A percentile compares a stretch with the other conserved stretches of the same genome.
Evolutionary conservation across 2,113 vertebrate genomes (phyloP).

Genomic region (Candoia aspera): DNA sequence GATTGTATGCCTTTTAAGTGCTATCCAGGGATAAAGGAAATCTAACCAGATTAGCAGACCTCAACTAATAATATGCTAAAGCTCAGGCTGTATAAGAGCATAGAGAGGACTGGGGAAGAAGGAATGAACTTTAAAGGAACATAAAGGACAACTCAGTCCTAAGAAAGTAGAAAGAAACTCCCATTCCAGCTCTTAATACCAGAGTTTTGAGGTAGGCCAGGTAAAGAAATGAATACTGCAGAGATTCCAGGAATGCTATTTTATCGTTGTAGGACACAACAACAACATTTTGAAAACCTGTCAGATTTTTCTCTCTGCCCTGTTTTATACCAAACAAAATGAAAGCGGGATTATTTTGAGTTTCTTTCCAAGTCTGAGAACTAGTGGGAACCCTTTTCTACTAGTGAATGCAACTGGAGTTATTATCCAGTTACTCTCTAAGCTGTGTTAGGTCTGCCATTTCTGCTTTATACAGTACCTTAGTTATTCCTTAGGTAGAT

Average conservation of each 20-base stretch:
- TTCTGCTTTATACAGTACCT: not conserved
- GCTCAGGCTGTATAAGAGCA: not conserved
- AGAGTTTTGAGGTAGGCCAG: not conserved
- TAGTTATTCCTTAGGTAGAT: not conserved
- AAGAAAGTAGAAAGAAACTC: not conserved
- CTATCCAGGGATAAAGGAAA: not conserved
- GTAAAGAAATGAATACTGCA: not conserved
- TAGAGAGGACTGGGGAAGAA: not conserved
- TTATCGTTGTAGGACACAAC: not conserved
- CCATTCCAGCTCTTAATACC: not conserved
- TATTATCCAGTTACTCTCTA: not conserved
- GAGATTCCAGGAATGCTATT: not conserved
- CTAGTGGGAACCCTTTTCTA: not conserved
- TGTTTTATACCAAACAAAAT: not conserved
- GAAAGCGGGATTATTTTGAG: not conserved
- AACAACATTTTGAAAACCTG: not conserved
- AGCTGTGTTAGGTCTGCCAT: no score
- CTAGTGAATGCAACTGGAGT: not conserved
- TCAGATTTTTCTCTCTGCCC: not conserved
- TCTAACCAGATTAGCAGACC: not conserved
- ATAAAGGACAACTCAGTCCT: not conserved
- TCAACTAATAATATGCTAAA: not conserved
- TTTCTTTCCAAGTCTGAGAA: not conserved
- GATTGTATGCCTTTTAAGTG: not conserved
- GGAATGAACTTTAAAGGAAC: not conserved